Percentiles rank a stretch among this genome's conserved stretches.
These are phyloP conservation scores for Drosophila paulistorum DNA, from an alignment of 1,140 invertebrate species.

Conservation along the genomic window DNA sequence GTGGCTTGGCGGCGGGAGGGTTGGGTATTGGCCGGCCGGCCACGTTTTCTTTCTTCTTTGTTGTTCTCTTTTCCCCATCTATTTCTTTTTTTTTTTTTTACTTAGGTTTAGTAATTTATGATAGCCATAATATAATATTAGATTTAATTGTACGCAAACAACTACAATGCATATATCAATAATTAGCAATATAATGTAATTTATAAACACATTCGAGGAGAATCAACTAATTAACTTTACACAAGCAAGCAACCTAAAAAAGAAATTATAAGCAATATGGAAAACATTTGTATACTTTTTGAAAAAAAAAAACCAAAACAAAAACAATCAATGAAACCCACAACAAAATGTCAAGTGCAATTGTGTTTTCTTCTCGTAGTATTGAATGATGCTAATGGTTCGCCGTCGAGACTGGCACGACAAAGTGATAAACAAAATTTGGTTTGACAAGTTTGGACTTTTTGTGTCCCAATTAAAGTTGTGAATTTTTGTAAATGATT, in stretches of 20 bases:
- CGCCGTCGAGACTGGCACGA: not conserved
- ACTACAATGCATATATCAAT: slow-evolving; percentile 43
- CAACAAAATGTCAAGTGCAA: not conserved
- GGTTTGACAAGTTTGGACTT: not conserved
- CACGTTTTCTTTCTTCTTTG: not conserved
- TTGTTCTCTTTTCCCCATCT: not conserved
- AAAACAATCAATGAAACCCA: slow-evolving; percentile 14
- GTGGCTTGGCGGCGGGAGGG: not conserved
- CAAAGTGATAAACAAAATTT: not conserved
- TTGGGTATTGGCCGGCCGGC: not conserved
- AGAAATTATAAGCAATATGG: slow-evolving; percentile 42
- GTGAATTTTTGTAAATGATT: no score
- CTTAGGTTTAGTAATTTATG: slow-evolving; percentile 79
- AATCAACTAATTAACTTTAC: slow-evolving; percentile 9
- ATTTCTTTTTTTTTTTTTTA: slow-evolving; percentile 43
- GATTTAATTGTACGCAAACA: slow-evolving; percentile 65
- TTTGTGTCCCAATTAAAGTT: not conserved
- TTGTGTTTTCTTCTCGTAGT: not conserved
- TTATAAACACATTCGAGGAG: slow-evolving; percentile 16
- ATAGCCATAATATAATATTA: slow-evolving; percentile 73
- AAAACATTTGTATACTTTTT: slow-evolving; percentile 59
- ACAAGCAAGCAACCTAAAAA: slow-evolving; percentile 3
- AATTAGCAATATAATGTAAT: slow-evolving; percentile 24
- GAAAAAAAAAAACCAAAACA: slow-evolving; percentile 53
- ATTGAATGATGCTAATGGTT: not conserved